These are phyloP conservation scores for Dicycla oo DNA, from an alignment of 2,888 invertebrate genomes.

Conservation along the genomic window DNA sequence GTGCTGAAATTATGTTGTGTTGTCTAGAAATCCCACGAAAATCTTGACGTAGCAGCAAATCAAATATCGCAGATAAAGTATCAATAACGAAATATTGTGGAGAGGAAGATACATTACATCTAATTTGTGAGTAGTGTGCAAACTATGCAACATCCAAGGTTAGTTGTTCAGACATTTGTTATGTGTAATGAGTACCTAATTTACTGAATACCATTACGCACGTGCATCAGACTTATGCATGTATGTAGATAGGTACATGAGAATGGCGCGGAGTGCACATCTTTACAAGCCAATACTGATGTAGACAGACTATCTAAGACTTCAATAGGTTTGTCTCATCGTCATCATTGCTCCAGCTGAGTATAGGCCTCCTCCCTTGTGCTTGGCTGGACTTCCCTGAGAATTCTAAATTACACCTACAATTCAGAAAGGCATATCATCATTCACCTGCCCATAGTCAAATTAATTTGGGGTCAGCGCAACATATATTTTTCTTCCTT, in stretches of 20 bases:
- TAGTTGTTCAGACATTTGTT: neutral
- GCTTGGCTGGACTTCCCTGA: neutral
- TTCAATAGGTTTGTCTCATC: neutral
- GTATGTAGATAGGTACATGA: too few species aligned
- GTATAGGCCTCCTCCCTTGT: neutral
- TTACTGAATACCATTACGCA: constrained; percentile 2
- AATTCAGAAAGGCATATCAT: neutral
- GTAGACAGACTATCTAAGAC: too few species aligned
- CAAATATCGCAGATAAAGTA: neutral
- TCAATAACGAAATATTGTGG: neutral
- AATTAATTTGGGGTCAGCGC: too few species aligned
- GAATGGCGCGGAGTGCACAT: neutral
- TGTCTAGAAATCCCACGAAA: neutral
- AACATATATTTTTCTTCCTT: too few species aligned
- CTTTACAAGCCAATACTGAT: neutral
- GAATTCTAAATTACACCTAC: neutral
- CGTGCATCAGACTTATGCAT: neutral
- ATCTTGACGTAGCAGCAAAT: neutral
- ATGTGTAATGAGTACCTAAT: constrained; percentile 5
- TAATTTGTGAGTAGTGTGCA: neutral
- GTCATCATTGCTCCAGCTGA: too few species aligned
- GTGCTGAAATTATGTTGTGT: neutral
- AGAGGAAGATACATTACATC: constrained; percentile 10
- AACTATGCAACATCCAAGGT: constrained; percentile 15
- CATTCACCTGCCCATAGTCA: too few species aligned